These are phyloP conservation scores for Choristoneura fumiferana DNA, from an alignment of 1,140 invertebrate species.

Conservation along the genomic window DNA sequence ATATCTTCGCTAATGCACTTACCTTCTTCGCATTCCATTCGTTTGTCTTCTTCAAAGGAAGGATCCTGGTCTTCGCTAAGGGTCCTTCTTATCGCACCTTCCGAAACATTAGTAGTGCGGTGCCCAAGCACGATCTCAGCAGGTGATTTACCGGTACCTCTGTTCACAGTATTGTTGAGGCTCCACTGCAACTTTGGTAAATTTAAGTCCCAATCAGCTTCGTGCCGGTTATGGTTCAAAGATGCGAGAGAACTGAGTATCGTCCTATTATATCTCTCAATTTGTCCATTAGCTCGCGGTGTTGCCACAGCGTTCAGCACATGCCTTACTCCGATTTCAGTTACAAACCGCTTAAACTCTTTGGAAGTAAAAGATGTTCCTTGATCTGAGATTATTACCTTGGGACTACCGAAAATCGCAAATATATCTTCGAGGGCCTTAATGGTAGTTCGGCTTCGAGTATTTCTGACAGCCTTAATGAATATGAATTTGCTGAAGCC, in stretches of 20 bases:
- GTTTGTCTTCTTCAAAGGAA: too few species aligned
- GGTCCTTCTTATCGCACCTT: too few species aligned
- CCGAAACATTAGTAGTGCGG: too few species aligned
- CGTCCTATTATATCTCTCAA: conserved; percentile 22
- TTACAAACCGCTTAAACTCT: conserved; percentile 8
- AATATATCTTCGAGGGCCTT: conserved; percentile 14
- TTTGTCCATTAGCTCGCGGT: conserved; percentile 21
- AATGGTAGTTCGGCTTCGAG: conserved; percentile 7
- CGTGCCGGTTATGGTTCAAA: background rate
- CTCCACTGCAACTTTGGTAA: conserved; percentile 20
- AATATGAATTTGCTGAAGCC: too few species aligned
- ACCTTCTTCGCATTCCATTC: too few species aligned
- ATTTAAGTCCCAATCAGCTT: conserved; percentile 20
- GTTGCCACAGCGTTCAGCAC: conserved; percentile 14
- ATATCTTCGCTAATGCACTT: too few species aligned
- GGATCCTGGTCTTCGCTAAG: background rate
- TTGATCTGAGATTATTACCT: conserved; percentile 15
- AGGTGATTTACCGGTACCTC: conserved; percentile 13
- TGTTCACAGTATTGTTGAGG: conserved; percentile 21
- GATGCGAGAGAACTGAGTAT: conserved; percentile 18
- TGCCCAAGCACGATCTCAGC: conserved; percentile 18
- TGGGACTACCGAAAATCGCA: background rate
- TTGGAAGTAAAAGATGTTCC: conserved; percentile 21
- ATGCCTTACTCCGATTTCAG: conserved; percentile 11
- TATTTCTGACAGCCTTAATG: conserved; percentile 4